These are phyloP conservation scores for Xestia xanthographa DNA, from an alignment of 2,888 invertebrate species.

Conservation along the genomic window DNA sequence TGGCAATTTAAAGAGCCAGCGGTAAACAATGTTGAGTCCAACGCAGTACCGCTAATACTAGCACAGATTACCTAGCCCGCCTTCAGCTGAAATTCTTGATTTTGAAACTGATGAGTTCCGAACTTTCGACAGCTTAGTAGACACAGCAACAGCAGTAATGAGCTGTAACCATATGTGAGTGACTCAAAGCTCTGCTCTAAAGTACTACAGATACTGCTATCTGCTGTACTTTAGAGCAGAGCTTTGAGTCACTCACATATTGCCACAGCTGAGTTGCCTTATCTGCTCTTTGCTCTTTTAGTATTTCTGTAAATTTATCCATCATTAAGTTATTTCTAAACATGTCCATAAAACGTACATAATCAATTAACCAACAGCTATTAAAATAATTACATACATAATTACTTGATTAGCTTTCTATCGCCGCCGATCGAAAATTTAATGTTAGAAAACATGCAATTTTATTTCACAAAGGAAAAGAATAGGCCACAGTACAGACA, in stretches of 20 bases:
- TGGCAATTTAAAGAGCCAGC: neutral
- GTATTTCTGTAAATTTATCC: constrained; percentile 9
- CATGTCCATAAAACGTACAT: constrained; percentile 22
- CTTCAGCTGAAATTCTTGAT: neutral
- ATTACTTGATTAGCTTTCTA: constrained; percentile 55
- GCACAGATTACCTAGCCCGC: neutral
- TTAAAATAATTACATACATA: constrained; percentile 50
- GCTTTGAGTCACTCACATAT: constrained; percentile 17
- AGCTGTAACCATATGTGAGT: constrained; percentile 2
- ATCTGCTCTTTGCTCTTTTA: neutral
- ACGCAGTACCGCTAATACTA: neutral
- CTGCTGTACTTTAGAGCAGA: neutral
- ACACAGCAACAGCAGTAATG: constrained; percentile 13
- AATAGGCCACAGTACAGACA: constrained; percentile 32
- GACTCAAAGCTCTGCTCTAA: neutral
- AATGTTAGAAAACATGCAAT: constrained; percentile 43
- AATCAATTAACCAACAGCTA: constrained; percentile 46
- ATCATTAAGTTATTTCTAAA: neutral
- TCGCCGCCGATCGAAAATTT: constrained; percentile 28
- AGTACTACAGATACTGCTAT: neutral
- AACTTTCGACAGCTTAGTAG: neutral
- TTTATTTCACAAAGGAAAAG: constrained; percentile 35
- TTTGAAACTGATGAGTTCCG: neutral
- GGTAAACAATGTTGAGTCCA: neutral
- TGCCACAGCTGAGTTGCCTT: constrained; percentile 2